Evolutionary conservation across 2,888 invertebrate genomes (phyloP).

Genomic region (Drosophila anomalata): DNA sequence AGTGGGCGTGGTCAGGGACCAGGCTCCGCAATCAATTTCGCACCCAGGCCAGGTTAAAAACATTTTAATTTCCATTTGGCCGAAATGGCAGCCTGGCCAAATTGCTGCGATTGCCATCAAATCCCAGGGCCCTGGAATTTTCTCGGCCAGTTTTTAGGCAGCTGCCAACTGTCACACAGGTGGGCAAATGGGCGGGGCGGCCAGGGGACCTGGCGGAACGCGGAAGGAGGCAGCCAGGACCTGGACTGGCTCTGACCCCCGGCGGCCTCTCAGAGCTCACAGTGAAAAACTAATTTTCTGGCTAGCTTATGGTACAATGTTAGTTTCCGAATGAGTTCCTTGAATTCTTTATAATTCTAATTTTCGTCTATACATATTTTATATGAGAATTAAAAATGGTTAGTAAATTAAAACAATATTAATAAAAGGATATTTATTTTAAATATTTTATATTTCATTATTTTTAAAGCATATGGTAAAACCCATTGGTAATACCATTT

Average conservation of each 20-base stretch:
- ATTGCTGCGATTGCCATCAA: conserved; percentile 68
- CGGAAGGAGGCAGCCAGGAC: not conserved
- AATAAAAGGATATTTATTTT: too few species aligned
- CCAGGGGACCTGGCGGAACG: conserved; percentile 1
- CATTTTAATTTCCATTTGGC: conserved; percentile 71
- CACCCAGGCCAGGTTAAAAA: conserved; percentile 42
- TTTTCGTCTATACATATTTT: not conserved
- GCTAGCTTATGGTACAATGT: not conserved
- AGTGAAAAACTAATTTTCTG: conserved; percentile 4
- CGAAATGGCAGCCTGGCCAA: conserved; percentile 56
- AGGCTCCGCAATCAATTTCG: conserved; percentile 40
- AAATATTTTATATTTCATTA: too few species aligned
- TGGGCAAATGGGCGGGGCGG: conserved; percentile 44
- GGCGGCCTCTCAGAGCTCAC: conserved; percentile 35
- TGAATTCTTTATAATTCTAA: not conserved
- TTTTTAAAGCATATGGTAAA: too few species aligned
- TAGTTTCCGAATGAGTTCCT: not conserved
- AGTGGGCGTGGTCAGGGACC: conserved; percentile 3
- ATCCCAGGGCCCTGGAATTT: conserved; percentile 64
- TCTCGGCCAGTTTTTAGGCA: conserved; percentile 67
- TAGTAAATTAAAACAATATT: not conserved
- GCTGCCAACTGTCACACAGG: conserved; percentile 74
- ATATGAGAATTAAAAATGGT: not conserved
- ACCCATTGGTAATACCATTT: too few species aligned
- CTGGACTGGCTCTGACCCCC: conserved; percentile 50